Evolutionary conservation across 2,113 vertebrate species (phyloP).

Genomic region (Etheostoma spectabile): DNA sequence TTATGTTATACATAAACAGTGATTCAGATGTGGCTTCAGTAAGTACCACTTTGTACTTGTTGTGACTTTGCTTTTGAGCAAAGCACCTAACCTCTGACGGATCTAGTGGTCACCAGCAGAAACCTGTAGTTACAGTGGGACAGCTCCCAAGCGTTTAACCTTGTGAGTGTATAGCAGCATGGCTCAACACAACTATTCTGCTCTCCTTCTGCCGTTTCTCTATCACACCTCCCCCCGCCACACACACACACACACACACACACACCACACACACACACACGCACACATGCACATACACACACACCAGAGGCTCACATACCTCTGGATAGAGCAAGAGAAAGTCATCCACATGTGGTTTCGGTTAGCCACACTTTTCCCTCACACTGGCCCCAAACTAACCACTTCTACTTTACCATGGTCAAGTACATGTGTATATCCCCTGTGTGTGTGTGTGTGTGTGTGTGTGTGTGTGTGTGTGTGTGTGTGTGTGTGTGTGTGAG

Average conservation of each 20-base stretch:
- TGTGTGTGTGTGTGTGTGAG: constrained; percentile 28
- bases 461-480: constrained; percentile 39
- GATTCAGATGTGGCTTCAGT: neutral
- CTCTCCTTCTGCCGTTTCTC: too few relatives aligned
- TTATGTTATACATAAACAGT: neutral
- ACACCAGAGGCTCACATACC: constrained; percentile 57
- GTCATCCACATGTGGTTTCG: constrained; percentile 80
- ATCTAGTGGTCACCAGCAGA: constrained; percentile 29
- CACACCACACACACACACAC: constrained; percentile 6
- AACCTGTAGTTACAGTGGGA: constrained; percentile 44
- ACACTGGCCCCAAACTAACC: constrained; percentile 73
- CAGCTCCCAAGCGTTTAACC: constrained; percentile 31
- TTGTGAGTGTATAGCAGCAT: constrained; percentile 4
- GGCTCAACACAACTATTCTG: constrained; percentile 32
- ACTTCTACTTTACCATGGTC: constrained; percentile 62
- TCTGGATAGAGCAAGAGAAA: constrained; percentile 47
- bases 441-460: constrained; percentile 25
- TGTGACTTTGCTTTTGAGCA: constrained; percentile 38
- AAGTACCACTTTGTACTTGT: constrained; percentile 4
- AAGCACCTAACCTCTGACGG: constrained; percentile 24
- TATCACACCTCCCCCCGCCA: too few relatives aligned
- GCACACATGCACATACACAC: constrained; percentile 9
- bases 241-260: constrained; percentile 13
- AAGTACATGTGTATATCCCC: constrained; percentile 60
- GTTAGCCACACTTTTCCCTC: constrained; percentile 76